These are phyloP conservation scores for Drosophila mauritiana DNA, from an alignment of 1,140 invertebrate species.

Conservation along the genomic window DNA sequence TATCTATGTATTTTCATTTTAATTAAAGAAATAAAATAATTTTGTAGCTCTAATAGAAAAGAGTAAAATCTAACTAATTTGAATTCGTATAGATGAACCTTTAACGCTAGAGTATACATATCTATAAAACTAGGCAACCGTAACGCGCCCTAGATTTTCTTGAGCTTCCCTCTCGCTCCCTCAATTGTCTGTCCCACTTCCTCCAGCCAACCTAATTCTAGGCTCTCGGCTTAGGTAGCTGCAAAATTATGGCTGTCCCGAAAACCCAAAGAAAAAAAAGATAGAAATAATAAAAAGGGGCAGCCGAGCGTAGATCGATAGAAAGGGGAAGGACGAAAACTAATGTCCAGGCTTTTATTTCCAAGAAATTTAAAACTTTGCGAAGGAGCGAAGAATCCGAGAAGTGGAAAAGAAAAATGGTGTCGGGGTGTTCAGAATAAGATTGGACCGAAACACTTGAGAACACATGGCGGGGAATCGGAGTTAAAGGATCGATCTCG, in stretches of 20 bases:
- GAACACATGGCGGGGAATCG: slow-evolving; percentile 57
- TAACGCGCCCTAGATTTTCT: slow-evolving; percentile 63
- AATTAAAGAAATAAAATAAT: too few relatives aligned
- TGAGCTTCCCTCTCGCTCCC: background rate
- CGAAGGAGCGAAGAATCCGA: slow-evolving; percentile 50
- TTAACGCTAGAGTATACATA: background rate
- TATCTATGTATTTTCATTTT: too few relatives aligned
- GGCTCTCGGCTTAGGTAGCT: slow-evolving; percentile 48
- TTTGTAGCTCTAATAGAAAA: too few relatives aligned
- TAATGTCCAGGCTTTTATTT: slow-evolving; percentile 82
- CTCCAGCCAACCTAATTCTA: slow-evolving; percentile 1
- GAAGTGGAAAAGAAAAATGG: slow-evolving; percentile 56
- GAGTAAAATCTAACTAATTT: too few relatives aligned
- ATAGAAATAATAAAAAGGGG: slow-evolving; percentile 54
- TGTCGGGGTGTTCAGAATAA: slow-evolving; percentile 47
- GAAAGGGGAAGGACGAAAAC: slow-evolving; percentile 75
- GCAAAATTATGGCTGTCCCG: slow-evolving; percentile 67
- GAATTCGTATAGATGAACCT: background rate
- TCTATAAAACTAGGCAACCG: slow-evolving; percentile 38
- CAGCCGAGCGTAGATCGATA: slow-evolving; percentile 59
- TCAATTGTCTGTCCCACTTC: slow-evolving; percentile 11
- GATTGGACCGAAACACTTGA: slow-evolving; percentile 53
- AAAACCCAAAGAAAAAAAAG: slow-evolving; percentile 22
- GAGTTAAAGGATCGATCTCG: slow-evolving; percentile 51
- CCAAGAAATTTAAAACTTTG: slow-evolving; percentile 83